These are phyloP conservation scores for Malaclemys terrapin DNA, from an alignment of 2,113 vertebrate species.

Conservation along the genomic window DNA sequence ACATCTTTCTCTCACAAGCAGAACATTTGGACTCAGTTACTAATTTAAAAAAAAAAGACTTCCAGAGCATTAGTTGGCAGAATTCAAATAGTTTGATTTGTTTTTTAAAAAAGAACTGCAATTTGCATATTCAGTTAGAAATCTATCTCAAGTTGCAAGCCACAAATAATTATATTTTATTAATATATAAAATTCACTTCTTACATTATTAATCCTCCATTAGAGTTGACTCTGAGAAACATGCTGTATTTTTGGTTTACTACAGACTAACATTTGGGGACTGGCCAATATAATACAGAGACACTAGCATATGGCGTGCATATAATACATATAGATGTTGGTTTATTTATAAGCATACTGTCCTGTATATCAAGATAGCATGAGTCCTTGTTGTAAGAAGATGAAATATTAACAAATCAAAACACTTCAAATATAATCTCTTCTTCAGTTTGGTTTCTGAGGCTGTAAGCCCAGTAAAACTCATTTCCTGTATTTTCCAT, in stretches of 20 bases:
- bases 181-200: not conserved
- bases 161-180: not conserved
- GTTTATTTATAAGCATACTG: not conserved
- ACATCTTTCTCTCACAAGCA: not conserved
- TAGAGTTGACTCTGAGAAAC: not conserved
- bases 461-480: slow-evolving; percentile 38
- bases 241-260: not conserved
- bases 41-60: not conserved
- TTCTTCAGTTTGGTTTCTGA: slow-evolving; percentile 31
- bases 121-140: not conserved
- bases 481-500: slow-evolving; percentile 50
- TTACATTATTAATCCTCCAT: not conserved
- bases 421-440: slow-evolving; percentile 20
- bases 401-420: not conserved
- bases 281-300: rapidly evolving
- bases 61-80: not conserved
- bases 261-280: not conserved
- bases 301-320: not conserved
- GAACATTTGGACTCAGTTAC: not conserved
- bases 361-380: not conserved
- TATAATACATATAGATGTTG: not conserved
- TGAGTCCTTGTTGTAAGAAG: not conserved
- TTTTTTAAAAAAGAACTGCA: not conserved
- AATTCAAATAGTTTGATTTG: not conserved
- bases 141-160: not conserved